A percentile compares a stretch with the other conserved stretches of the same genome.
Conservation (phyloP, 1,140 invertebrate species). For the Vollenhovia emeryi region DNA sequence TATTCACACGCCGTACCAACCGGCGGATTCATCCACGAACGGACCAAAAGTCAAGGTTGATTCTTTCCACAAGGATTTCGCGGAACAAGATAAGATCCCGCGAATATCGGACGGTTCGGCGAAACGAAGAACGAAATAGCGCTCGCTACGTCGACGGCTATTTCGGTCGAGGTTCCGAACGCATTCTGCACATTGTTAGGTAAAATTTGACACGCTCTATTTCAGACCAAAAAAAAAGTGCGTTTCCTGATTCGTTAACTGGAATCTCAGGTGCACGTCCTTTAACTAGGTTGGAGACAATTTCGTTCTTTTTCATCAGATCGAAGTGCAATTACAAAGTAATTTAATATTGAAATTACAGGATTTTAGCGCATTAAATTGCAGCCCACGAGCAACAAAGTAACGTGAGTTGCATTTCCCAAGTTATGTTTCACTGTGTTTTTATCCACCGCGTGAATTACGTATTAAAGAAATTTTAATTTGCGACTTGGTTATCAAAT, state of each 20-base stretch:
- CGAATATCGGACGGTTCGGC: neutral
- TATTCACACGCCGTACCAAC: slow-evolving; percentile 27
- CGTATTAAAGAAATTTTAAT: neutral
- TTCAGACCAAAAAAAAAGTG: neutral
- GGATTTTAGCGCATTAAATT: neutral
- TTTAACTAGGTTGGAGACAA: neutral
- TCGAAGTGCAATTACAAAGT: neutral
- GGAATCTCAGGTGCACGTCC: neutral
- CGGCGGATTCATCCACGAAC: neutral
- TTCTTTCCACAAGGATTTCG: slow-evolving; percentile 25
- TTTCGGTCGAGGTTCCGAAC: neutral
- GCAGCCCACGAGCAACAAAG: neutral
- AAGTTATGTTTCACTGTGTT: neutral
- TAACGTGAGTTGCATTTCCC: neutral
- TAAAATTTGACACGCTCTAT: neutral
- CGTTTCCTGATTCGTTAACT: neutral
- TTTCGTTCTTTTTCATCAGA: neutral
- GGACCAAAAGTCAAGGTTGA: slow-evolving; percentile 46
- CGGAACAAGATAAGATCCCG: slow-evolving; percentile 4
- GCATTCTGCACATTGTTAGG: neutral
- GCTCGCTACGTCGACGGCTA: neutral
- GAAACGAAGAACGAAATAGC: neutral
- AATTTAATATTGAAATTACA: neutral
- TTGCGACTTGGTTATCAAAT: neutral
- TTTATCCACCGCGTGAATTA: neutral